Evolutionary conservation across 2,888 invertebrate species (phyloP), one percentile per base, ranked within the genome.

Genomic region (Ormyrus pomaceus): DNA sequence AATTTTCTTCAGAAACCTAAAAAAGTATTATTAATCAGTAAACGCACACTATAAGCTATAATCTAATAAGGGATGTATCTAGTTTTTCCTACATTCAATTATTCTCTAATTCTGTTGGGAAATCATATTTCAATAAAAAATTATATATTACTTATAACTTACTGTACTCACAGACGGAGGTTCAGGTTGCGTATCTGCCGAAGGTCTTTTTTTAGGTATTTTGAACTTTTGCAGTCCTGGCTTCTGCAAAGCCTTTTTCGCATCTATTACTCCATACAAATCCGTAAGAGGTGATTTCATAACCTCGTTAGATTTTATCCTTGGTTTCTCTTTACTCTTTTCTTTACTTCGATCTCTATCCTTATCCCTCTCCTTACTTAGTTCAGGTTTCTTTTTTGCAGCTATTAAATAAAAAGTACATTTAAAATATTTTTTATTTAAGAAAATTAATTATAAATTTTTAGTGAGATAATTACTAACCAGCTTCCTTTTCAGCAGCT

Each of bases 211-310:
- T 85, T 93, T 93, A 0, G 93, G 93, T 79, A 93, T 93, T 84
- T 92, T 92, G 80, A 92, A 93, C 45, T 90, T 91, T 79, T 93
- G 92, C 13, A 92, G 83, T 6, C 92, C 91, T 82, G 92, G 91
- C 1, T 91, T 92, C 81, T 91, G 91, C 4, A 91, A 91, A 9
- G 91, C 91, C 82, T 89, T 91, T 69, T 90, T 87, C 0, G 88
- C 87, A 34, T 91, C 90, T 34, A 91, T 89, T 1, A 87, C 87
- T 1, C 91, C 89, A 83, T 93, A 93, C 6, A 93, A 86, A 83
- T 91, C 91, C 80, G 92, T 91, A 58, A 93, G 82, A 0, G 92
- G 92, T 0, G 92, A 92, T 4, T 88, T 86, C 86, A 91, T 91
- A 7, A 87, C 86, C n/a, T 91, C 91, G 48, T 85, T 86, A 1